Percentiles rank a stretch among this genome's conserved stretches.
Conservation (phyloP, 2,113 vertebrate species). For the Microtus oregoni region DNA sequence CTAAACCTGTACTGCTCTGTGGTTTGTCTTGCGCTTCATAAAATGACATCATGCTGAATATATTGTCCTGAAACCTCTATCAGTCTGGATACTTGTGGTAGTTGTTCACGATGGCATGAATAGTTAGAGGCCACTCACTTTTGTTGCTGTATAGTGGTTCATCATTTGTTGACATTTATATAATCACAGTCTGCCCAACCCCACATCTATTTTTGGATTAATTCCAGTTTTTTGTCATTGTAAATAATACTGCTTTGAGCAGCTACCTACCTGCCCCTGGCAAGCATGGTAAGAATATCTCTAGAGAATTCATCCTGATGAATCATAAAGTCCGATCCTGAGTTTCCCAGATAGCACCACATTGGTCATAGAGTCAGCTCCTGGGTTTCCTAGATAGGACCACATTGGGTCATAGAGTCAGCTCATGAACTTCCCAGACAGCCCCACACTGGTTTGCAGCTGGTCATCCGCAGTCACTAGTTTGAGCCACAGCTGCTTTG, state of each 20-base stretch:
- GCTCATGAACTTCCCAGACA: background rate
- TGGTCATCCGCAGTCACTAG: background rate
- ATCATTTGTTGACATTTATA: background rate
- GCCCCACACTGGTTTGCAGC: background rate
- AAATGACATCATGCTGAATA: background rate
- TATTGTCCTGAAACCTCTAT: background rate
- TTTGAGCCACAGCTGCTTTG: background rate
- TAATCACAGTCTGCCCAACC: background rate
- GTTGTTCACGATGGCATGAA: background rate
- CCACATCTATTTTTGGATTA: background rate
- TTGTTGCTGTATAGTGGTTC: background rate
- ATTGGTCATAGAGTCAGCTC: background rate
- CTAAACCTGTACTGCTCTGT: background rate
- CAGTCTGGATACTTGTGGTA: background rate
- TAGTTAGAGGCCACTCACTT: background rate
- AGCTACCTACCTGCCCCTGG: background rate
- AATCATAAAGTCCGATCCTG: background rate
- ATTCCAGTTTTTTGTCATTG: background rate
- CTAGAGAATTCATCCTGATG: background rate
- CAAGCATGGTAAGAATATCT: background rate
- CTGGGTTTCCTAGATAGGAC: background rate
- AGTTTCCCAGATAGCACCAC: background rate
- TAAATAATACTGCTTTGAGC: slow-evolving; percentile 11
- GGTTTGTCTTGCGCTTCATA: background rate
- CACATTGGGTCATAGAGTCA: background rate